These are phyloP conservation scores for Phorcus lineatus DNA, from an alignment of 2,888 invertebrate species.

Conservation along the genomic window DNA sequence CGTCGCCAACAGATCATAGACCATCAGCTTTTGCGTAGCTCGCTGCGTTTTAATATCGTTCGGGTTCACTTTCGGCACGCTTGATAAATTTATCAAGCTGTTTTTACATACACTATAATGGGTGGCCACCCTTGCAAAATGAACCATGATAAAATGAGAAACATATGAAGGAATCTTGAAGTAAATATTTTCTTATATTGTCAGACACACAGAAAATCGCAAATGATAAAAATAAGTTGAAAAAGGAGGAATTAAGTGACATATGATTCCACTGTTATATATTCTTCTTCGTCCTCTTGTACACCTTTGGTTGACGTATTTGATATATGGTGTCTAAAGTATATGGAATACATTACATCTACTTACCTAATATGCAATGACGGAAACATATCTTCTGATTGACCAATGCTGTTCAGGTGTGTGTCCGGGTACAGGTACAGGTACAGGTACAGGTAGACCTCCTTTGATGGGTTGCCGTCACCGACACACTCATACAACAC, in stretches of 20 bases:
- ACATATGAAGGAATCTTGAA: not conserved
- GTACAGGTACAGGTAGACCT: not conserved
- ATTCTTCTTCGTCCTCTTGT: not conserved
- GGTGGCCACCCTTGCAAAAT: not conserved
- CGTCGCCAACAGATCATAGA: not conserved
- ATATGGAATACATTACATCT: not conserved
- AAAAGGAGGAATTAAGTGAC: not conserved
- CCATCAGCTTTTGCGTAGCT: not conserved
- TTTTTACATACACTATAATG: not conserved
- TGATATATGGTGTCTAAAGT: not conserved
- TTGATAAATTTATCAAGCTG: slow-evolving; percentile 12
- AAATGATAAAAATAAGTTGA: not conserved
- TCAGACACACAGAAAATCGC: not conserved
- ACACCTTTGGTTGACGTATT: not conserved
- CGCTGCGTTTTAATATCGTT: not conserved
- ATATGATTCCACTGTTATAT: not conserved
- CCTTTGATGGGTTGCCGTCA: not conserved
- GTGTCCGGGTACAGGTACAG: not conserved
- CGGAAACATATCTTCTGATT: slow-evolving; percentile 24
- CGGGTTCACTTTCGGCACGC: not conserved
- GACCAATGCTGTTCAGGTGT: not conserved
- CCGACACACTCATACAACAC: not conserved
- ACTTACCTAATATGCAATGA: slow-evolving; percentile 26
- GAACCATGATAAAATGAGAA: not conserved
- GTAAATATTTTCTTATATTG: not conserved